Conservation (phyloP, 2,797 vertebrate genomes). For the Pempheris klunzingeri region DNA sequence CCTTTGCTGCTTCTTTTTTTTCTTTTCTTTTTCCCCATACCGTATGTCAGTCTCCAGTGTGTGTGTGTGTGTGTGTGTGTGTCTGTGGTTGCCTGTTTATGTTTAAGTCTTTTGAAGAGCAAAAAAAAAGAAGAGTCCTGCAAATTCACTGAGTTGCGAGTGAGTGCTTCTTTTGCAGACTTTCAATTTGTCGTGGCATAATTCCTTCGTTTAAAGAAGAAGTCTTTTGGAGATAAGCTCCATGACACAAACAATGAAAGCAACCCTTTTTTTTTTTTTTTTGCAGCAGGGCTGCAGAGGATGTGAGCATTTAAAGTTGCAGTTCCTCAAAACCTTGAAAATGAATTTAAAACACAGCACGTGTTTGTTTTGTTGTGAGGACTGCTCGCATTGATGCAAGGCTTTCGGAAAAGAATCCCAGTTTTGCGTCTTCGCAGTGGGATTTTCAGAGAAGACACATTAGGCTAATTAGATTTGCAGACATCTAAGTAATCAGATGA, state of each 20-base stretch:
- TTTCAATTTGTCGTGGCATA: neutral
- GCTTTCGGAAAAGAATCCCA: neutral
- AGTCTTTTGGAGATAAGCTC: too few species aligned
- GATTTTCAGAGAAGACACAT: slow-evolving; percentile 39
- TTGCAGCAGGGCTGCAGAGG: neutral
- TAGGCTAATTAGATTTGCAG: slow-evolving; percentile 52
- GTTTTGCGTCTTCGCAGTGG: slow-evolving; percentile 18
- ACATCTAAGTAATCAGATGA: slow-evolving; percentile 56
- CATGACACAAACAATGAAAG: neutral
- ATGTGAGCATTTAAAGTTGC: neutral
- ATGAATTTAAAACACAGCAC: neutral
- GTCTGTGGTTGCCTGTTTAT: slow-evolving; percentile 7
- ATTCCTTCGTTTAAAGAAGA: neutral
- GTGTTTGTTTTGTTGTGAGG: neutral
- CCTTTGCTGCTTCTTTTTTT: slow-evolving; percentile 43
- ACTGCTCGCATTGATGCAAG: slow-evolving; percentile 2
- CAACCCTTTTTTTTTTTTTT: neutral
- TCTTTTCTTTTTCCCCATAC: slow-evolving; percentile 7
- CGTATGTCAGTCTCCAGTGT: neutral
- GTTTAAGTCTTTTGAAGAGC: neutral
- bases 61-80: neutral
- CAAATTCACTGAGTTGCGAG: neutral
- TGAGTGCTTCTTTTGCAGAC: slow-evolving; percentile 4
- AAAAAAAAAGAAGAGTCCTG: neutral
- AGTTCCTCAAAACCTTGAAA: neutral